Conservation (phyloP, 1,140 invertebrate genomes). For the Cydia strobilella region DNA sequence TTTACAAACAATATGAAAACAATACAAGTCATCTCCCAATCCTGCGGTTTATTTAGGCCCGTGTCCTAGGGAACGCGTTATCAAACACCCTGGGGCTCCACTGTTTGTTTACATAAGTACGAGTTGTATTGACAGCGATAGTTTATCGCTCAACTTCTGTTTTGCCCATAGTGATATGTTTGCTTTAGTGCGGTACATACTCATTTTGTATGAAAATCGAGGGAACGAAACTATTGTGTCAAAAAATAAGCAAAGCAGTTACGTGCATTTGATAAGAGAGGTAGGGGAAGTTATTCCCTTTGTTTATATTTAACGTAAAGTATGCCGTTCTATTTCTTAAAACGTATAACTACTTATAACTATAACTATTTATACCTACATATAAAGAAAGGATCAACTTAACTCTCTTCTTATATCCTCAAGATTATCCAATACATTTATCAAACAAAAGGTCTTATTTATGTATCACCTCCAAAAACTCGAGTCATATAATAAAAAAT, state of each 20-base stretch:
- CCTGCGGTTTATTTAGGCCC: not conserved
- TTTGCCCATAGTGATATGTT: not conserved
- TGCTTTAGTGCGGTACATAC: not conserved
- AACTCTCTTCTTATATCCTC: not conserved
- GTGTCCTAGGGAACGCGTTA: constrained; percentile 8
- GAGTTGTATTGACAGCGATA: constrained; percentile 24
- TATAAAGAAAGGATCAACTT: no score
- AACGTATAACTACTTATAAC: no score
- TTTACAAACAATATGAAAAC: constrained; percentile 4
- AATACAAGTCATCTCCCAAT: not conserved
- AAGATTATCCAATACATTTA: constrained; percentile 1
- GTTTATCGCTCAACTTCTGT: constrained; percentile 21
- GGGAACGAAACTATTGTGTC: no score
- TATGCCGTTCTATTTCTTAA: no score
- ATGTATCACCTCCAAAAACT: constrained; percentile 22
- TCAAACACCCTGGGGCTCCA: constrained; percentile 1
- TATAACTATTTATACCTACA: no score
- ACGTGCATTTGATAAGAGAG: no score
- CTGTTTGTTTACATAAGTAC: constrained; percentile 18
- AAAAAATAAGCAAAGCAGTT: no score
- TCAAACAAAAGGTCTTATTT: constrained; percentile 30
- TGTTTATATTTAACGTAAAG: no score
- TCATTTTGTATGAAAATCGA: not conserved
- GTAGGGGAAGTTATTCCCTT: not conserved
- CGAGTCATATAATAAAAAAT: constrained; percentile 33